Evolutionary conservation across 2,113 vertebrate species (phyloP).

Genomic region (Carassius gibelio): DNA sequence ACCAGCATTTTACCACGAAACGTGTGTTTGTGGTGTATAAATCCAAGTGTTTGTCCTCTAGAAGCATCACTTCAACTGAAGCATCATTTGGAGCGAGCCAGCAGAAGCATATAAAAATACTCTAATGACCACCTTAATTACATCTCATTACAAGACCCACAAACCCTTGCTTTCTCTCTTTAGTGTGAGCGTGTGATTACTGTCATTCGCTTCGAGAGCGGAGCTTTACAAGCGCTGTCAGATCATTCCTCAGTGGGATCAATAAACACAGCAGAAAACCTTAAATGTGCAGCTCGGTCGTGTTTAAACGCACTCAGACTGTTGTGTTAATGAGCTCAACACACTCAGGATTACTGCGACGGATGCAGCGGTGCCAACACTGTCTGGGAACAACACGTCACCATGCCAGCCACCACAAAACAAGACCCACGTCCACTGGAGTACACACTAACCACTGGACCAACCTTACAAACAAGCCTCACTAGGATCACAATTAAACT

Average conservation of each 20-base stretch:
- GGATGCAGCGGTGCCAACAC: slow-evolving; percentile 15
- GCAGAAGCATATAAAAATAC: not conserved
- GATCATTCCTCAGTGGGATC: not conserved
- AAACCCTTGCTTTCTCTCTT: not conserved
- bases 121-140: not conserved
- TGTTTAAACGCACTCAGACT: not conserved
- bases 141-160: not conserved
- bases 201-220: not conserved
- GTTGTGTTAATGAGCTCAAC: slow-evolving; percentile 46
- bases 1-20: not conserved
- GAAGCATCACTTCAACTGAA: not conserved
- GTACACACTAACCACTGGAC: not conserved
- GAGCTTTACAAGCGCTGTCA: not conserved
- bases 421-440: slow-evolving; percentile 1
- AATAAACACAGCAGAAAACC: not conserved
- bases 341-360: slow-evolving; percentile 46
- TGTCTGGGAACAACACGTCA: slow-evolving; percentile 14
- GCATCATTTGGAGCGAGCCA: not conserved
- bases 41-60: not conserved
- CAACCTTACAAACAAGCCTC: no score
- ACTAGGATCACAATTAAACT: no score
- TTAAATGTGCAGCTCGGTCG: not conserved
- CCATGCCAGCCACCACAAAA: slow-evolving; percentile 27
- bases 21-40: not conserved
- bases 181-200: not conserved